Evolutionary conservation across 2,888 invertebrate species (phyloP).

Genomic region (Pachydiplax longipennis): DNA sequence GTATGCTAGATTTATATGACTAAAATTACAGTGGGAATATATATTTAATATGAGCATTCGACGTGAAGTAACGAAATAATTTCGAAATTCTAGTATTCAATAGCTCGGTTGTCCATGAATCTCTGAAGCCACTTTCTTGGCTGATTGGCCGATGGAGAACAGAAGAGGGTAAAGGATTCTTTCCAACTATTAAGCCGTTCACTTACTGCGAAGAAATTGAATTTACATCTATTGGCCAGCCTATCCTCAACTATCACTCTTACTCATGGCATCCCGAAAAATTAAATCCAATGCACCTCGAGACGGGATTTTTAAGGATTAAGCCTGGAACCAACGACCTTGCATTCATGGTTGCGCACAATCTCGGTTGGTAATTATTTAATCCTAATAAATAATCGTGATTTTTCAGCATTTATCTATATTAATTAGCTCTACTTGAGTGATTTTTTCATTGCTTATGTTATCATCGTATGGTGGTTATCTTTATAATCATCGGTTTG

Average conservation of each 20-base stretch:
- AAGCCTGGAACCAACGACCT: constrained; percentile 65
- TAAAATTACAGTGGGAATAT: no score
- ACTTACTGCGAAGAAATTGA: constrained; percentile 66
- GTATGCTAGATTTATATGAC: no score
- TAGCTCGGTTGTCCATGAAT: constrained; percentile 55
- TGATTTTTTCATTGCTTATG: no score
- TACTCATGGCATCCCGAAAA: constrained; percentile 64
- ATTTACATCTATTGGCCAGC: constrained; percentile 68
- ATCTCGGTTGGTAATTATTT: constrained; percentile 61
- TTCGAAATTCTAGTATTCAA: neutral
- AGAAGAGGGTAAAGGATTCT: constrained; percentile 63
- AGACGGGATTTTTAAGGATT: constrained; percentile 68
- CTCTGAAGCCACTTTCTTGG: constrained; percentile 66
- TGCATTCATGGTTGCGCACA: constrained; percentile 67
- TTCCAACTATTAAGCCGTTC: constrained; percentile 67
- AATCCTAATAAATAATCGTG: neutral
- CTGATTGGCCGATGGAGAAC: constrained; percentile 68
- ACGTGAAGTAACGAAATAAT: no score
- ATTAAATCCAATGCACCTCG: constrained; percentile 68
- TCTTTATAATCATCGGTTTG: no score
- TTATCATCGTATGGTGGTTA: no score
- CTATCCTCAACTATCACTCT: constrained; percentile 67
- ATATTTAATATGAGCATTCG: no score
- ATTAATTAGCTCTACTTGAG: neutral
- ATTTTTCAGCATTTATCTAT: neutral